Evolutionary conservation across 2,888 invertebrate genomes (phyloP).

Genomic region (Eudasyphora cyanicolor): DNA sequence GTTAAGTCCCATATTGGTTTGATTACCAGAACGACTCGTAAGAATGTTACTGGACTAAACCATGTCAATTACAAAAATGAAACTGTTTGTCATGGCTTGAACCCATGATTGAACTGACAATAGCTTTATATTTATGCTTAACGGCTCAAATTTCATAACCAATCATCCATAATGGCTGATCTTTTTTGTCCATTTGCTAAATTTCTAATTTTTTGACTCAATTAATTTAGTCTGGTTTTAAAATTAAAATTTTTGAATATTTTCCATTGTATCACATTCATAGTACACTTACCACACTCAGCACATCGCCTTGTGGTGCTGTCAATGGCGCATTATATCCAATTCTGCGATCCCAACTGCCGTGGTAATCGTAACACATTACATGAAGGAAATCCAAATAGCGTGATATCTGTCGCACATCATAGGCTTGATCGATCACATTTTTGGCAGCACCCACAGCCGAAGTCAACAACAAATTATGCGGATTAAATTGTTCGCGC

Average conservation of each 20-base stretch:
- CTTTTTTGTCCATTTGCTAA: neutral
- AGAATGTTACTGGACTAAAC: too few relatives aligned
- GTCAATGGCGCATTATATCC: conserved; percentile 89
- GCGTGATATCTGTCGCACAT: conserved; percentile 85
- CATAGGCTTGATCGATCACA: conserved; percentile 89
- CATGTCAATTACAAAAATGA: too few relatives aligned
- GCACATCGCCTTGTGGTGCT: conserved; percentile 79
- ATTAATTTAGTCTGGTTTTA: too few relatives aligned
- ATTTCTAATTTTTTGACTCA: too few relatives aligned
- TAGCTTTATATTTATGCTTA: too few relatives aligned
- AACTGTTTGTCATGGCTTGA: too few relatives aligned
- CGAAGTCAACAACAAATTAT: conserved; percentile 87
- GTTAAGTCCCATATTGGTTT: too few relatives aligned
- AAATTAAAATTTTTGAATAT: too few relatives aligned
- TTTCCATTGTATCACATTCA: neutral
- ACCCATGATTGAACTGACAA: too few relatives aligned
- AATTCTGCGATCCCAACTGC: conserved; percentile 88
- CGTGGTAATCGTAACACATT: conserved; percentile 95
- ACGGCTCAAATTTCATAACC: too few relatives aligned
- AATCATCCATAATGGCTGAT: too few relatives aligned
- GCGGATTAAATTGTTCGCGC: conserved; percentile 85
- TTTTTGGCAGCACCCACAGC: conserved; percentile 89
- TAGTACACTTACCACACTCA: conserved; percentile 85
- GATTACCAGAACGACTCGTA: too few relatives aligned
- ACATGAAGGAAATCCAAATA: conserved; percentile 88